Conservation (phyloP, 1,140 invertebrate genomes). For the Pygmarrhopalites habei region DNA sequence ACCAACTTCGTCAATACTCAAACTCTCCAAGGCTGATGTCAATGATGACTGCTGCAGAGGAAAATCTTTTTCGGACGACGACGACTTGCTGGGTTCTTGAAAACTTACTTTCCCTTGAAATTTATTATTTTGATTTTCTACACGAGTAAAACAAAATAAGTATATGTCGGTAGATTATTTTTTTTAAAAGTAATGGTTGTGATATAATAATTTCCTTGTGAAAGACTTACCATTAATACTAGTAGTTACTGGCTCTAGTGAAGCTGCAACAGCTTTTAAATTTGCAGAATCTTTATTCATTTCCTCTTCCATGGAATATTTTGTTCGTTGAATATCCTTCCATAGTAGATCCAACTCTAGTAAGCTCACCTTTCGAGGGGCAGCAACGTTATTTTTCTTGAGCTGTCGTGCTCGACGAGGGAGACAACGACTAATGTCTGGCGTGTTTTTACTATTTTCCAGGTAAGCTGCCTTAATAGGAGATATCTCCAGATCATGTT, state of each 20-base stretch:
- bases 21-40: no score
- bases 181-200: no score
- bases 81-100: no score
- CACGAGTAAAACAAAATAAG: neutral
- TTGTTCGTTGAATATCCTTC: conserved; percentile 25
- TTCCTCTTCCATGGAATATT: conserved; percentile 20
- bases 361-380: conserved; percentile 16
- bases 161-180: no score
- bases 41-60: no score
- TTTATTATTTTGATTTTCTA: neutral
- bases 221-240: no score
- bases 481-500: conserved; percentile 1
- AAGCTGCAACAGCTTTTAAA: conserved; percentile 1
- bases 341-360: conserved; percentile 19
- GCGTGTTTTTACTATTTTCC: neutral
- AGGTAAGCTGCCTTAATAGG: neutral
- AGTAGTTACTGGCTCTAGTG: no score
- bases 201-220: no score
- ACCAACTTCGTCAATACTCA: no score
- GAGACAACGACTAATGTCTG: conserved; percentile 11
- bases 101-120: neutral
- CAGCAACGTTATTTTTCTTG: neutral
- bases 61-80: no score
- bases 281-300: conserved; percentile 9
- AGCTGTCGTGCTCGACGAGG: neutral